phyloP scores from a whole-genome alignment of 2,797 vertebrate genomes.

The Salarias fasciatus region DNA sequence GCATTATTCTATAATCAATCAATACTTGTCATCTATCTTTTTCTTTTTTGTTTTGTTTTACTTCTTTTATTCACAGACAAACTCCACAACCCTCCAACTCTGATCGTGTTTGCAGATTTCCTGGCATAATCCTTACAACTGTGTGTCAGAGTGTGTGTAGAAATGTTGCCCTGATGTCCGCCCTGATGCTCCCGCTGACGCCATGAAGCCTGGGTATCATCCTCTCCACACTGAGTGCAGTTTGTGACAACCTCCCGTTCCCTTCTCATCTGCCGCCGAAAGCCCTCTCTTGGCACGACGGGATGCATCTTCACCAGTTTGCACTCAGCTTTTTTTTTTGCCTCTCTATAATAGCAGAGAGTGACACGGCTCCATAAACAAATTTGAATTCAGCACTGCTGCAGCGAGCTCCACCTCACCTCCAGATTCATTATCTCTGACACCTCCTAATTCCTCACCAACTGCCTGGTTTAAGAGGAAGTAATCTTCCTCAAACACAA shows the following conservation, averaged over 20 bases:
- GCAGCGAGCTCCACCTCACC: slow-evolving; percentile 49
- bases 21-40: too few species aligned
- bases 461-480: slow-evolving; percentile 63
- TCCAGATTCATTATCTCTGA: slow-evolving; percentile 66
- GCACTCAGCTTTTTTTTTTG: slow-evolving; percentile 39
- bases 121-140: slow-evolving; percentile 18
- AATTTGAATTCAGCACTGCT: slow-evolving; percentile 58
- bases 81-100: slow-evolving; percentile 1
- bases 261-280: slow-evolving; percentile 35
- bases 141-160: slow-evolving; percentile 3
- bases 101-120: slow-evolving; percentile 7
- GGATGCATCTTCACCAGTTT: slow-evolving; percentile 21
- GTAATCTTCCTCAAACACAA: slow-evolving; percentile 66
- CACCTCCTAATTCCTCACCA: slow-evolving; percentile 70
- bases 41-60: neutral
- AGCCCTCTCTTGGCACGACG: slow-evolving; percentile 40
- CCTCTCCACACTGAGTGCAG: slow-evolving; percentile 26
- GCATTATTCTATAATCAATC: neutral
- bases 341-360: slow-evolving; percentile 50
- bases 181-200: neutral
- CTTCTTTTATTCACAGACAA: too few species aligned
- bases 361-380: slow-evolving; percentile 67
- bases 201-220: slow-evolving; percentile 10
- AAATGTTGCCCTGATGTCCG: neutral
- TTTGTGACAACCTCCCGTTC: slow-evolving; percentile 39